Percentiles rank a stretch among this genome's conserved stretches.
Evolutionary conservation across 2,888 invertebrate genomes (phyloP).

Genomic region (Leptinotarsa juncta): DNA sequence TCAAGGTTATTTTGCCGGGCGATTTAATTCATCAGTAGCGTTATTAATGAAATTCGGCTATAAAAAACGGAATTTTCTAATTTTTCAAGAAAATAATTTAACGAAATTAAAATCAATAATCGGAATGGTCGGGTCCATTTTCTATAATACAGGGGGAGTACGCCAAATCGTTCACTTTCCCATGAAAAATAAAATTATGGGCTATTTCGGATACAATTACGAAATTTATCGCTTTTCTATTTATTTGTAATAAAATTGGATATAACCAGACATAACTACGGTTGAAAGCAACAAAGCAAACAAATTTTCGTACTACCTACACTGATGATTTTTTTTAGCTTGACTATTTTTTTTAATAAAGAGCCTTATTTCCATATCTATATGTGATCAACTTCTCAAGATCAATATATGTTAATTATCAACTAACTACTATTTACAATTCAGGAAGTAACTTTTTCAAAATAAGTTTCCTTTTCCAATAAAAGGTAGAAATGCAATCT

Average conservation of each 20-base stretch:
- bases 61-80: not conserved
- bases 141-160: constrained; percentile 45
- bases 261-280: too few relatives aligned
- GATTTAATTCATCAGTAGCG: not conserved
- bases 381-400: too few relatives aligned
- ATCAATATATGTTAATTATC: too few relatives aligned
- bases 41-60: not conserved
- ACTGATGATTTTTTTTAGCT: too few relatives aligned
- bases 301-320: too few relatives aligned
- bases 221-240: not conserved
- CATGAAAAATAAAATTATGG: constrained; percentile 22
- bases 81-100: constrained; percentile 18
- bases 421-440: too few relatives aligned
- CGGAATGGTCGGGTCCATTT: constrained; percentile 51
- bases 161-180: constrained; percentile 40
- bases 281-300: too few relatives aligned
- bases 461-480: too few relatives aligned
- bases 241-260: not conserved
- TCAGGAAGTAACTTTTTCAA: too few relatives aligned
- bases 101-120: constrained; percentile 33
- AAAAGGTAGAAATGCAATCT: too few relatives aligned
- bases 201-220: constrained; percentile 3
- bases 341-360: too few relatives aligned
- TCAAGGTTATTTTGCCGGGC: constrained; percentile 28
- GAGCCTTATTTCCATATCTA: too few relatives aligned